Percentiles rank a stretch among this genome's conserved stretches.
Conservation (phyloP, 1,140 invertebrate genomes). For the Hylaeus volcanicus region DNA sequence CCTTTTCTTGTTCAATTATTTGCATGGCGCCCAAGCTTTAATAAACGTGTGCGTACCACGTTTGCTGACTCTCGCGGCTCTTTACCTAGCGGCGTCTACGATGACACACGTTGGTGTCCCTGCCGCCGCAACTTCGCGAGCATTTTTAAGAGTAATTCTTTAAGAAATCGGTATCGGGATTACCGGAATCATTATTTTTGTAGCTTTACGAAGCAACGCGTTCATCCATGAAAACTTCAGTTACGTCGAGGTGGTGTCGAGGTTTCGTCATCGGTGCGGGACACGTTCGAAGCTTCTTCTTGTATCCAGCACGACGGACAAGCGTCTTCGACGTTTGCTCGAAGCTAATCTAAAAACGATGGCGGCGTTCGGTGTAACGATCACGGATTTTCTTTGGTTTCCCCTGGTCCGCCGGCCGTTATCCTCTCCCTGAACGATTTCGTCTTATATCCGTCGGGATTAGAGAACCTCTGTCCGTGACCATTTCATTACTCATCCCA, state of each 20-base stretch:
- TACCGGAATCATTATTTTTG: no score
- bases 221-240: neutral
- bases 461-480: conserved; percentile 64
- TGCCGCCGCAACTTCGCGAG: no score
- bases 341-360: conserved; percentile 60
- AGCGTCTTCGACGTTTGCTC: conserved; percentile 39
- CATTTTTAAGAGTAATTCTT: no score
- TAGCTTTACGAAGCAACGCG: no score
- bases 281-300: conserved; percentile 2
- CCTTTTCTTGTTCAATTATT: no score
- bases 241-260: neutral
- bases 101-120: no score
- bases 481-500: conserved; percentile 71
- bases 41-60: no score
- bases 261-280: conserved; percentile 4
- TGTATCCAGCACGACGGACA: conserved; percentile 29
- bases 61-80: no score
- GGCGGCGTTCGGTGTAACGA: conserved; percentile 44
- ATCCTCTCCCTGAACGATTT: conserved; percentile 52
- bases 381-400: conserved; percentile 55
- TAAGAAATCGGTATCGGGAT: neutral
- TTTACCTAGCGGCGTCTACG: no score
- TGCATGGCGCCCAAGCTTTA: no score
- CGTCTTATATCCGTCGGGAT: conserved; percentile 62
- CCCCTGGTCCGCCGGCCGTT: conserved; percentile 40